phyloP scores from a whole-genome alignment of 2,797 vertebrate genomes.

The Antennarius maculatus region DNA sequence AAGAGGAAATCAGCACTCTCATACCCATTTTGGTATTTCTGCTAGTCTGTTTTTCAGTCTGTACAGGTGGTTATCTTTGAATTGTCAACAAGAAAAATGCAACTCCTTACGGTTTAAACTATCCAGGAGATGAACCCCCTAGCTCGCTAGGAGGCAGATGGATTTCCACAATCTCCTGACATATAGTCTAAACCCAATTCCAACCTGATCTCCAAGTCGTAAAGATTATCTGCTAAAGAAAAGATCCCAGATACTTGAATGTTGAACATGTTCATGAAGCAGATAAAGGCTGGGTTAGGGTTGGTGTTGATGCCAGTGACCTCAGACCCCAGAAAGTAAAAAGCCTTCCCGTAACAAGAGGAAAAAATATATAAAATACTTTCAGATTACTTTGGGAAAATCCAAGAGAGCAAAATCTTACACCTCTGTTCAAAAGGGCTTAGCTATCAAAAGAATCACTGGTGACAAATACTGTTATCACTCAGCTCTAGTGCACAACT shows the following conservation, averaged over 20 bases:
- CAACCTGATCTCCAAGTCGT: too few relatives aligned
- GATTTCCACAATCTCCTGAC: too few relatives aligned
- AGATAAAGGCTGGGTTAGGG: too few relatives aligned
- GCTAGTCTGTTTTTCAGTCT: slow-evolving; percentile 27
- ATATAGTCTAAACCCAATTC: too few relatives aligned
- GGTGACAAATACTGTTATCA: slow-evolving; percentile 19
- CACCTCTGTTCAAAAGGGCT: slow-evolving; percentile 15
- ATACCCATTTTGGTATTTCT: slow-evolving; percentile 2
- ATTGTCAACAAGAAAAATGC: slow-evolving; percentile 18
- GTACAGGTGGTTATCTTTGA: slow-evolving; percentile 3
- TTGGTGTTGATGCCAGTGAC: too few relatives aligned
- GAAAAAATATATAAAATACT: slow-evolving; percentile 23
- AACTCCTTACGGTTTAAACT: slow-evolving; percentile 10
- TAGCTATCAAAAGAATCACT: slow-evolving; percentile 3
- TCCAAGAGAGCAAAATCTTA: slow-evolving; percentile 19
- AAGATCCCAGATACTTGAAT: too few relatives aligned
- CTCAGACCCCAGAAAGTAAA: too few relatives aligned
- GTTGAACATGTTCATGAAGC: too few relatives aligned
- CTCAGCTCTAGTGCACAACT: slow-evolving; percentile 3
- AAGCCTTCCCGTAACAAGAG: neutral
- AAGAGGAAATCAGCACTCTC: neutral
- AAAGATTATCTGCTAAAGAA: too few relatives aligned
- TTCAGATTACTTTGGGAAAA: slow-evolving; percentile 34
- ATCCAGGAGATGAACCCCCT: slow-evolving; percentile 31
- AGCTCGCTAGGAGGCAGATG: neutral